Evolutionary conservation across 2,797 vertebrate genomes (phyloP), one percentile per base, ranked within the genome.

Genomic region (Falco peregrinus): DNA sequence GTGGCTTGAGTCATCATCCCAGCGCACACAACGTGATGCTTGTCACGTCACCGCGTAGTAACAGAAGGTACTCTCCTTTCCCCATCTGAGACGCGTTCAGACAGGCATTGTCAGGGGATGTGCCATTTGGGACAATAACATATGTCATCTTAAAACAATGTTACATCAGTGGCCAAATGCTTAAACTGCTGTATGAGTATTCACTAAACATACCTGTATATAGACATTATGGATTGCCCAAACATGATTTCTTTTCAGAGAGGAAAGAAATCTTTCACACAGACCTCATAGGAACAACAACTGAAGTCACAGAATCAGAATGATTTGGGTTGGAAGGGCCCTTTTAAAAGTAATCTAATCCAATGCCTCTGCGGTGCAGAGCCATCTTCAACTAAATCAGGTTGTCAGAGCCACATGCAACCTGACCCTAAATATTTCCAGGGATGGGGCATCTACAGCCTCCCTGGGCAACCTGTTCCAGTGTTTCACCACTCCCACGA

Each of bases 21-120:
- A 60, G 18, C 64, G 29, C 0, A 0, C 31, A 37, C 2, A 3
- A 48, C 12, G 35, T 48, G 69, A 33, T 1, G 0, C 17, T 80
- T 3, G 11, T 67, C 75, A 54, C 6, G 1, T 87, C 68, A 48
- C 35, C 37, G 11, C 3, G 0, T 11, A 35, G 39, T 39, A 70
- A 70, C 63, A 86, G 61, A 85, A 83, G 35, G 41, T 56, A 37
- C 10, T 75, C 47, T 89, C 31, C 54, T 54, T 65, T 79, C 45
- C 45, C 50, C 35, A 29, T 13, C 19, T 3, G 4, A 87, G 53
- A 64, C 63, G 29, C 4, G 12, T 45, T 51, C 69, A 53, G 45
- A 20, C 13, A 35, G 43, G 57, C 69, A n/a, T 39, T 12, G 8
- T 33, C n/a, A 53, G 37, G 47, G 47, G 33, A 85, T 2, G 0